A percentile compares a stretch with the other conserved stretches of the same genome.
phyloP scores from a whole-genome alignment of 2,888 invertebrate genomes.

The Idaea biselata region DNA sequence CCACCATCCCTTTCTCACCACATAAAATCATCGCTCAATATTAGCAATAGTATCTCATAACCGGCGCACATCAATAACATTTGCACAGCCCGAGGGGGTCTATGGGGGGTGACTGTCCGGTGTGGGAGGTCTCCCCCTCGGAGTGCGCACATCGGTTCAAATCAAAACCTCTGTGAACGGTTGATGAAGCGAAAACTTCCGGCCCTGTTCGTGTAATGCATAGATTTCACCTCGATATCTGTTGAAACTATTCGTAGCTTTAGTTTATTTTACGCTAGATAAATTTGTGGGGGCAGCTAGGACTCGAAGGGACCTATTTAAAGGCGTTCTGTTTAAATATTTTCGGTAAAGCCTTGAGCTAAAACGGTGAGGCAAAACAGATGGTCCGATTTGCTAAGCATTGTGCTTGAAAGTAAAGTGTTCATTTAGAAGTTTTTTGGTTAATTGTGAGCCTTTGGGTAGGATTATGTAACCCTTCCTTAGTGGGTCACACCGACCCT shows the following conservation, averaged over 20 bases:
- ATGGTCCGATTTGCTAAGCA: neutral
- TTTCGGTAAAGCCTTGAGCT: neutral
- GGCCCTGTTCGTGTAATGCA: slow-evolving; percentile 34
- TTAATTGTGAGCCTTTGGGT: neutral
- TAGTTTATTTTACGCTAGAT: slow-evolving; percentile 1
- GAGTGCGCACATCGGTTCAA: slow-evolving; percentile 57
- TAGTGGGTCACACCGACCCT: neutral
- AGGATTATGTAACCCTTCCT: slow-evolving; percentile 1
- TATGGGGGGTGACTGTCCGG: slow-evolving; percentile 10
- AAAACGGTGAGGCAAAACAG: neutral
- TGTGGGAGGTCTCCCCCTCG: slow-evolving; percentile 25
- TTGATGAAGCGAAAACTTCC: slow-evolving; percentile 50
- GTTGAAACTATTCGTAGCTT: neutral
- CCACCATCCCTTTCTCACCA: slow-evolving; percentile 31
- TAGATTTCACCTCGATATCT: neutral
- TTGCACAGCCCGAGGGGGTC: slow-evolving; percentile 41
- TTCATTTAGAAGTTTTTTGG: neutral
- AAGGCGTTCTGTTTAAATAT: neutral
- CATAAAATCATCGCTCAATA: slow-evolving; percentile 46
- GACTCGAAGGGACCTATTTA: neutral
- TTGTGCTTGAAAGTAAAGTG: neutral
- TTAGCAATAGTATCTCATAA: slow-evolving; percentile 51
- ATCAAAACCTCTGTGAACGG: slow-evolving; percentile 49
- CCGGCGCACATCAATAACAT: slow-evolving; percentile 47
- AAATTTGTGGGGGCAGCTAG: neutral